phyloP scores from a whole-genome alignment of 2,888 invertebrate species.

The Brenthis daphne region DNA sequence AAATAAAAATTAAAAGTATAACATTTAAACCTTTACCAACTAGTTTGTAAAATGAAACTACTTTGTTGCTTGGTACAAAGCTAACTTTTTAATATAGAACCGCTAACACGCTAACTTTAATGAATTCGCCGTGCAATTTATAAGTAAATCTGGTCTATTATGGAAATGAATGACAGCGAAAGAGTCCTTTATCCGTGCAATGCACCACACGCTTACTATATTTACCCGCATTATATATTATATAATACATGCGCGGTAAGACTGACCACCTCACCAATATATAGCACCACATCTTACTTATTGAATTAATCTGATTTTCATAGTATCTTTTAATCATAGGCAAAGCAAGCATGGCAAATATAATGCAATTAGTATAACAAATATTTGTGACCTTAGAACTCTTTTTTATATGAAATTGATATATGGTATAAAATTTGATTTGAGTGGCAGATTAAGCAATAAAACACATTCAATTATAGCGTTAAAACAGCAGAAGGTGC shows the following conservation, averaged over 20 bases:
- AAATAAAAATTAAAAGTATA: too few relatives aligned
- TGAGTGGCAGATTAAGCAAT: background rate
- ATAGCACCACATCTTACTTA: background rate
- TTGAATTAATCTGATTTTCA: background rate
- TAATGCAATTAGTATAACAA: background rate
- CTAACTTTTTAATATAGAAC: too few relatives aligned
- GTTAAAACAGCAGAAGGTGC: background rate
- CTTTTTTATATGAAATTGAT: too few relatives aligned
- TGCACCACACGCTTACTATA: conserved; percentile 24
- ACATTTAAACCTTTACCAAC: too few relatives aligned
- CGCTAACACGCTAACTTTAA: too few relatives aligned
- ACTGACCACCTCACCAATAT: conserved; percentile 10
- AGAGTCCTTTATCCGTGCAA: conserved; percentile 17
- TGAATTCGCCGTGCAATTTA: too few relatives aligned
- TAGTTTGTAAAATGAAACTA: too few relatives aligned
- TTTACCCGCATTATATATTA: background rate
- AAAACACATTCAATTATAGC: background rate
- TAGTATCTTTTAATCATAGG: background rate
- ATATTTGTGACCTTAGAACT: too few relatives aligned
- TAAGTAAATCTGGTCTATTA: conserved; percentile 16
- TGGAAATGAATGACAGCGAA: conserved; percentile 35
- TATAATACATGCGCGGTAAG: background rate
- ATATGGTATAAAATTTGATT: too few relatives aligned
- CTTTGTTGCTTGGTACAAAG: too few relatives aligned
- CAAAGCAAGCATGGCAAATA: background rate